Base-by-base conservation (phyloP, 2,888 invertebrate genomes). In the Amphipyra tragopoginis region DNA sequence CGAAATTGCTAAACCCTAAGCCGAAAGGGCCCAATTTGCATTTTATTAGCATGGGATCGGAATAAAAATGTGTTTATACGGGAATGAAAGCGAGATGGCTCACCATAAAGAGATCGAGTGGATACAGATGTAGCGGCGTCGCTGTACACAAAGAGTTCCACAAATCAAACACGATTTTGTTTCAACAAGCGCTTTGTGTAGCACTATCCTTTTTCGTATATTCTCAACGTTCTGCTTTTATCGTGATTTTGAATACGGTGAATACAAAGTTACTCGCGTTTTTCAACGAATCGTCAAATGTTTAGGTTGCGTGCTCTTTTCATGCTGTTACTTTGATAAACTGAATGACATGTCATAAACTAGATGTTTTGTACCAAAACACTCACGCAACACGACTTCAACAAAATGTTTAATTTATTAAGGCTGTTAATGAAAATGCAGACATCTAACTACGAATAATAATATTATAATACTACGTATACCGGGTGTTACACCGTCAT, bases 51-150 rank as follows among this genome's bases (percentile, higher is more conserved):
- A 88, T 91, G 90, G 87, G 89, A 88, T 88, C 82, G 83, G 90
- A 91, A 91, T 92, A 93, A 93, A 92, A 93, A 91, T 91, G 92
- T 93, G 92, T 92, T 93, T 92, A 92, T 92, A 89, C 80, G 90
- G 88, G 87, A 80, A 87, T 87, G 90, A 86, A 88, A 88, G 82
- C 86, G 92, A 86, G 87, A 91, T 87, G 86, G 86, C 77, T 84
- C 77, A 75, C 86, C 85, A 87, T 90, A 88, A 88, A 89, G 86
- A 87, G 88, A 89, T 90, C 88, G 87, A 88, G 87, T 87, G 84
- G 82, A 88, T 86, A 86, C 83, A 79, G 84, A 86, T 85, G 82
- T 87, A 90, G 85, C 85, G 84, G 79, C 81, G 84, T 82, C 82
- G 82, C 84, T 81, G 80, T 85, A 84, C 80, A 79, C 78, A 82